These are phyloP conservation scores for Thera britannica DNA, from an alignment of 2,888 invertebrate genomes.

Conservation along the genomic window DNA sequence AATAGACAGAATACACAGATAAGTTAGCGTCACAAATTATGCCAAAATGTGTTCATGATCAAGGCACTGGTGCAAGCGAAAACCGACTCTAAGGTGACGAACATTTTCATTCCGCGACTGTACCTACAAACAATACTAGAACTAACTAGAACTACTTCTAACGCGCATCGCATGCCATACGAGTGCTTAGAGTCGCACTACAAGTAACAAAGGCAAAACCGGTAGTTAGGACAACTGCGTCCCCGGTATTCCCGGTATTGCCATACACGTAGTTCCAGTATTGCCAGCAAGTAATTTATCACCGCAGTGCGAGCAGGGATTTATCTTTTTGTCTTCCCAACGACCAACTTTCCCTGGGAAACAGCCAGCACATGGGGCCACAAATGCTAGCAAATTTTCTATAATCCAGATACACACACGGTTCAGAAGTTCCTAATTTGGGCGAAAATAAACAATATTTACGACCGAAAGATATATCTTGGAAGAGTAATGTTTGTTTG, in stretches of 20 bases:
- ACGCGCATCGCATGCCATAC: too few species aligned
- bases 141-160: too few species aligned
- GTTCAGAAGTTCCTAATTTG: constrained; percentile 22
- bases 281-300: constrained; percentile 42
- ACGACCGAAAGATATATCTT: constrained; percentile 22
- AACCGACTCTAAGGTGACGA: too few species aligned
- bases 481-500: constrained; percentile 21
- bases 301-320: constrained; percentile 31
- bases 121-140: too few species aligned
- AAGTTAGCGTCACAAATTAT: too few species aligned
- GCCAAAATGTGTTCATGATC: too few species aligned
- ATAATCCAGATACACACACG: constrained; percentile 25
- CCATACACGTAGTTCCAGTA: constrained; percentile 32
- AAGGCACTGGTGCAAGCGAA: too few species aligned
- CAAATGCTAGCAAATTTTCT: constrained; percentile 27
- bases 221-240: constrained; percentile 3
- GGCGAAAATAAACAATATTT: constrained; percentile 26
- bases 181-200: too few species aligned
- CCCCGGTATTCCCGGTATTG: constrained; percentile 24
- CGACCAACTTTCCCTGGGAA: constrained; percentile 42
- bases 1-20: too few species aligned
- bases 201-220: too few species aligned
- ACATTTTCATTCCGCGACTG: too few species aligned
- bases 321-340: constrained; percentile 44
- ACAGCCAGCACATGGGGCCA: constrained; percentile 29